Base-by-base conservation (phyloP, 2,797 vertebrate genomes). In the Enteromius paludinosus region DNA sequence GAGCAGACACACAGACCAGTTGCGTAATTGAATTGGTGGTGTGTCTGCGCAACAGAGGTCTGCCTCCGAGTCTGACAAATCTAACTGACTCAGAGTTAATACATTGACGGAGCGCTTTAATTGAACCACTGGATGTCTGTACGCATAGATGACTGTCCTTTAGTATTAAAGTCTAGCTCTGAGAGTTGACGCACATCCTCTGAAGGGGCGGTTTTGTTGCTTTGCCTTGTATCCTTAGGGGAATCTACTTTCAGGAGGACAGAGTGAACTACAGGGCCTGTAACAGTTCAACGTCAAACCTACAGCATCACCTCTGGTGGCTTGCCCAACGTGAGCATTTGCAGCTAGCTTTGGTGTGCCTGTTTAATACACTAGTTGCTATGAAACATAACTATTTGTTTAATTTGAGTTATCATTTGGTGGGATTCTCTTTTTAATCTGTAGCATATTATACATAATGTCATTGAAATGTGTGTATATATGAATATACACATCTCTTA, bases 41-140 rank as follows among this genome's bases (percentile, higher is more conserved):
- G 12, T 38, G 28, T 18, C 25, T 80, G 68, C 1, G 11, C 14
- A 61, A 23, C 6, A 79, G 38, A 45, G 38, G 25, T 47, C 25
- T 61, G 35, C 65, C 25, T 78, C 25, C 0, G 45, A 17, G 20
- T 56, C 30, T 41, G n/a, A 56, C 47, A 41, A 69, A 69, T 68
- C 47, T 69, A 15, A 38, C 17, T 65, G 30, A 35, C 15, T 68
- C 4, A 11, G 10, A 56, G 49, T 69, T 41, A 56, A 56, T 43
- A 25, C 28, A 56, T n/a, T 43, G 65, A 69, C 9, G 1, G n/a
- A 20, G 54, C 2, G 33, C 47, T 41, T 68, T 54, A 30, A 28
- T 59, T 59, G 18, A 79, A 79, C 64, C 35, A 56, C 65, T 79
- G 52, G 25, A 79, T 45, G 33, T 43, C 38, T 79, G 35, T 45